Conservation (phyloP, 2,888 invertebrate genomes). For the Hypomecis punctinalis region DNA sequence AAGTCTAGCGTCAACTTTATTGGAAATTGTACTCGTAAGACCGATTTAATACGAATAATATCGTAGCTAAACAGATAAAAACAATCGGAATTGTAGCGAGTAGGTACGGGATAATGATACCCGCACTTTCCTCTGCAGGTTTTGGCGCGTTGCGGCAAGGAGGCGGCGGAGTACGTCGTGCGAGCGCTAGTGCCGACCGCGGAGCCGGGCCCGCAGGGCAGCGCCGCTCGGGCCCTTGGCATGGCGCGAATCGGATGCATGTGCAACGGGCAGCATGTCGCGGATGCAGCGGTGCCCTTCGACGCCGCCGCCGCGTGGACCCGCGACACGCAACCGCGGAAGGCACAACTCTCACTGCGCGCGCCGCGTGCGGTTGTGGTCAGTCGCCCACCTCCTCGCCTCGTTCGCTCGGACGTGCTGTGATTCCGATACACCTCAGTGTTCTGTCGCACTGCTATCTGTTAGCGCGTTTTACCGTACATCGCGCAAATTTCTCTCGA, state of each 20-base stretch:
- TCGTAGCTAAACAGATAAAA: constrained; percentile 30
- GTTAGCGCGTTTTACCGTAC: constrained; percentile 69
- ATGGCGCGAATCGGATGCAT: constrained; percentile 49
- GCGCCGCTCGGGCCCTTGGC: constrained; percentile 34
- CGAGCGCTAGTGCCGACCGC: not conserved
- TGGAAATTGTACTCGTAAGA: no score
- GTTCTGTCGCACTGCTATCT: constrained; percentile 66
- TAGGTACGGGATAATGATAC: constrained; percentile 33
- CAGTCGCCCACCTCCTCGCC: constrained; percentile 67
- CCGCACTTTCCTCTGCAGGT: constrained; percentile 44
- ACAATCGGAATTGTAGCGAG: constrained; percentile 28
- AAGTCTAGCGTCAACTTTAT: no score
- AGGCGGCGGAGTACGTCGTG: constrained; percentile 10
- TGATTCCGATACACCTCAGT: constrained; percentile 65
- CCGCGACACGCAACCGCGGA: constrained; percentile 57
- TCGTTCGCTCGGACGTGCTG: constrained; percentile 55
- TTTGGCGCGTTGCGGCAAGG: constrained; percentile 45
- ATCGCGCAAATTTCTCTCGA: constrained; percentile 73
- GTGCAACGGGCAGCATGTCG: constrained; percentile 66
- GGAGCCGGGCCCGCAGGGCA: constrained; percentile 18
- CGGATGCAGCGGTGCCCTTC: constrained; percentile 63
- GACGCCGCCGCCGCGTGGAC: constrained; percentile 46
- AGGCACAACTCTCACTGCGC: constrained; percentile 82
- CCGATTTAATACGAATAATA: no score
- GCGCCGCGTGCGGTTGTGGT: constrained; percentile 79